Base-by-base conservation (phyloP, 2,888 invertebrate species). In the Apodemia duryi region DNA sequence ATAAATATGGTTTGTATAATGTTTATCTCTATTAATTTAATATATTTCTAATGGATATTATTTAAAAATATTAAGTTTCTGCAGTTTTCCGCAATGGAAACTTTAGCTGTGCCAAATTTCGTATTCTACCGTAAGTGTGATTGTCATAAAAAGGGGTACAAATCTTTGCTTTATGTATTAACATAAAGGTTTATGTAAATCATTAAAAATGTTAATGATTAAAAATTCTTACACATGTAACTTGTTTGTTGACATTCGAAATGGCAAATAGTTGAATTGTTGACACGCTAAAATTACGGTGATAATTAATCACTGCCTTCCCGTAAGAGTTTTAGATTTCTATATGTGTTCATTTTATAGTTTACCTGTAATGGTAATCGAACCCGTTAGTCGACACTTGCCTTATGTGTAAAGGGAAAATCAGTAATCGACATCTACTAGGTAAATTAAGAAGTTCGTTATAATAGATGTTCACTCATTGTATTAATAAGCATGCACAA, bases 291-390 rank as follows among this genome's bases (percentile, higher is more conserved):
- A 73, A 71, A 72, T 75, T 72, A 74, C 75, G 81, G 83, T 82
- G 81, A 78, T 78, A 69, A 68, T 61, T 72, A 71, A 70, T 83
- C 87, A 87, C 88, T 88, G 88, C 87, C 87, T 84, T 76, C 75
- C 74, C 77, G 71, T 73, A 72, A 79, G 83, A 81, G 78, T 81
- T 73, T 78, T 81, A 78, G 74, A 74, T 63, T 77, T 75, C 70
- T 75, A 73, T 75, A 77, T 83, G 83, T 86, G 88, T 88, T 88
- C 85, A 83, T 82, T 80, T 81, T 79, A 75, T 80, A 76, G 76
- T 75, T 77, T 76, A 74, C 71, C 76, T 77, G 75, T 71, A 73
- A 67, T 73, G 72, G 72, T 72, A 71, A 70, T 66, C 63, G 68
- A 68, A 57, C 63, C 69, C 64, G 67, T 68, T 66, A 68, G 68